These are phyloP conservation scores for Campaea margaritaria DNA, from an alignment of 2,888 invertebrate genomes.

Conservation along the genomic window DNA sequence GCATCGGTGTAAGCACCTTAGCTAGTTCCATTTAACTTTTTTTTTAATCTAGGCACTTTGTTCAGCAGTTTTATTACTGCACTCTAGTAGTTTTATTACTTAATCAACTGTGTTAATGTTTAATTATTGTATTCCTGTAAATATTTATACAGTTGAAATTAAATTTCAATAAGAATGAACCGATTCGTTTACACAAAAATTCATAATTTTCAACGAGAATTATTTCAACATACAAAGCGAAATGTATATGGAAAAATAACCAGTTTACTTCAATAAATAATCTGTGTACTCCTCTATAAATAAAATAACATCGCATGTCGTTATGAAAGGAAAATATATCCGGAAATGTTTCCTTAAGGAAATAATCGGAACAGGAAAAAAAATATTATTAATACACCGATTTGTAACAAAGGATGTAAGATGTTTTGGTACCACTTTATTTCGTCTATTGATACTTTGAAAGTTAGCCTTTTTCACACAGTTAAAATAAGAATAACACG, in stretches of 20 bases:
- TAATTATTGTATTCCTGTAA: too few species aligned
- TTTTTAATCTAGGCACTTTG: too few species aligned
- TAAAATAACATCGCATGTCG: constrained; percentile 27
- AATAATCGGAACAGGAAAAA: constrained; percentile 46
- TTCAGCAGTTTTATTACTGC: too few species aligned
- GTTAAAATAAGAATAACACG: not conserved
- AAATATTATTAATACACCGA: constrained; percentile 35
- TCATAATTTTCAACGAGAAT: too few species aligned
- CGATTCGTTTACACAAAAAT: too few species aligned
- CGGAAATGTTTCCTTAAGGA: constrained; percentile 50
- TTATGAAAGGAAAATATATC: constrained; percentile 34
- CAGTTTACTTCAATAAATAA: not conserved
- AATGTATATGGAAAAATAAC: too few species aligned
- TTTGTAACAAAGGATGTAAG: constrained; percentile 15
- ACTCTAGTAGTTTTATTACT: too few species aligned
- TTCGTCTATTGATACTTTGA: constrained; percentile 1
- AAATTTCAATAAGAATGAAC: not conserved
- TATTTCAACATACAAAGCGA: too few species aligned
- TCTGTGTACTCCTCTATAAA: not conserved
- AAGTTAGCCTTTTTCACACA: not conserved
- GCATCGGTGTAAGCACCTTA: too few species aligned
- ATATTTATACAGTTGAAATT: too few species aligned
- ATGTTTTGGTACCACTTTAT: constrained; percentile 21
- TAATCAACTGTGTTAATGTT: too few species aligned
- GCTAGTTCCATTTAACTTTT: too few species aligned